Conservation (phyloP, 2,113 vertebrate species). For the Nerophis lumbriciformis region DNA sequence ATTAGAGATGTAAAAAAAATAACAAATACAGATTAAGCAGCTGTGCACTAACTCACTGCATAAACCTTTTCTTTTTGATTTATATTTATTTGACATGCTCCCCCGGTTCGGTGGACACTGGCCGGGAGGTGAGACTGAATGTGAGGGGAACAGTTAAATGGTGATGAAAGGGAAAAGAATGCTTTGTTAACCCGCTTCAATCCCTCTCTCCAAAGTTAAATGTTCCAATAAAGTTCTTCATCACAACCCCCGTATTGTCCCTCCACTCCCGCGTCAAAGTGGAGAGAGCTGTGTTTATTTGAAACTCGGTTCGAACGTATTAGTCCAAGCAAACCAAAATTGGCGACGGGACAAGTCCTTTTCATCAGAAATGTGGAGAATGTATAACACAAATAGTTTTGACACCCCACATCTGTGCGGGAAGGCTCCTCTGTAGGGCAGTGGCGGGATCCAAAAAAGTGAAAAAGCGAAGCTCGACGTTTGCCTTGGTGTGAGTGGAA, state of each 20-base stretch:
- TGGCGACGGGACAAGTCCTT: conserved; percentile 58
- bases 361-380: conserved; percentile 68
- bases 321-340: conserved; percentile 62
- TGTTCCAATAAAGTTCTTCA: conserved; percentile 63
- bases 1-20: conserved; percentile 2
- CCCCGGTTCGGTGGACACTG: conserved; percentile 52
- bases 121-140: conserved; percentile 64
- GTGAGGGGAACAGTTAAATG: conserved; percentile 66
- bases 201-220: conserved; percentile 63
- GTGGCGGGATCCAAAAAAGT: conserved; percentile 8
- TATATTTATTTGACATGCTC: conserved; percentile 68
- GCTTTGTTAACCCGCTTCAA: conserved; percentile 72
- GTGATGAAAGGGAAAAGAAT: conserved; percentile 74
- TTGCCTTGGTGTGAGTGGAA: conserved; percentile 43
- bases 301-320: conserved; percentile 61
- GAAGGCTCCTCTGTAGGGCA: conserved; percentile 42
- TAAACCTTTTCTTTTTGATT: conserved; percentile 60
- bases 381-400: conserved; percentile 73
- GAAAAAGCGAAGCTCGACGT: conserved; percentile 48
- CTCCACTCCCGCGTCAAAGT: conserved; percentile 25
- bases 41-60: conserved; percentile 29
- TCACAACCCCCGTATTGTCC: conserved; percentile 65
- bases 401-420: conserved; percentile 71
- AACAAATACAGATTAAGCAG: conserved; percentile 14
- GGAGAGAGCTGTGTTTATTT: conserved; percentile 68